phyloP scores from a whole-genome alignment of 2,113 vertebrate genomes.

The Herpetotheres cachinnans region DNA sequence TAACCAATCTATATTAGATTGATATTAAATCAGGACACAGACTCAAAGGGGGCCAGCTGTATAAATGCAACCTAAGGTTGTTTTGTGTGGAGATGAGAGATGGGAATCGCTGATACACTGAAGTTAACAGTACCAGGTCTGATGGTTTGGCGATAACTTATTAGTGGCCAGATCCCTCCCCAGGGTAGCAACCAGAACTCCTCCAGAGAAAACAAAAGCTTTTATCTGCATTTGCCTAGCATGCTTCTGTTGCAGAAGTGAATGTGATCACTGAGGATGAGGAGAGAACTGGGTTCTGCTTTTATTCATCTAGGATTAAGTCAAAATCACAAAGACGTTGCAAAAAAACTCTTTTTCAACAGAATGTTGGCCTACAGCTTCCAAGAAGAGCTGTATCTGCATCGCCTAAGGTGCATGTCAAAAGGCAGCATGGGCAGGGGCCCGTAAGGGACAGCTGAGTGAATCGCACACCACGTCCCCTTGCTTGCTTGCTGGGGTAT shows the following conservation, averaged over 20 bases:
- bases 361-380: neutral
- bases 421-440: neutral
- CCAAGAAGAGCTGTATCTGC: neutral
- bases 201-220: neutral
- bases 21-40: constrained; percentile 45
- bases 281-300: neutral
- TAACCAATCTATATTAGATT: constrained; percentile 59
- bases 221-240: neutral
- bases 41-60: neutral
- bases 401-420: neutral
- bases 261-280: neutral
- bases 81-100: neutral
- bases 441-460: neutral
- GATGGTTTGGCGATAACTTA: neutral
- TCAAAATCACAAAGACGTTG: neutral
- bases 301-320: neutral
- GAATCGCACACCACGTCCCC: accelerated
- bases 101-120: neutral
- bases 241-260: neutral
- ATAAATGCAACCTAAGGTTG: constrained; percentile 34
- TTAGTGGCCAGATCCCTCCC: neutral
- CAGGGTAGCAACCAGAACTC: neutral
- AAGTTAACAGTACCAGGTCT: neutral
- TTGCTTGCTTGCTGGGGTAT: neutral
- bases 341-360: neutral